Evolutionary conservation across 2,888 invertebrate genomes (phyloP).

Genomic region (Dichetophora obliterata): DNA sequence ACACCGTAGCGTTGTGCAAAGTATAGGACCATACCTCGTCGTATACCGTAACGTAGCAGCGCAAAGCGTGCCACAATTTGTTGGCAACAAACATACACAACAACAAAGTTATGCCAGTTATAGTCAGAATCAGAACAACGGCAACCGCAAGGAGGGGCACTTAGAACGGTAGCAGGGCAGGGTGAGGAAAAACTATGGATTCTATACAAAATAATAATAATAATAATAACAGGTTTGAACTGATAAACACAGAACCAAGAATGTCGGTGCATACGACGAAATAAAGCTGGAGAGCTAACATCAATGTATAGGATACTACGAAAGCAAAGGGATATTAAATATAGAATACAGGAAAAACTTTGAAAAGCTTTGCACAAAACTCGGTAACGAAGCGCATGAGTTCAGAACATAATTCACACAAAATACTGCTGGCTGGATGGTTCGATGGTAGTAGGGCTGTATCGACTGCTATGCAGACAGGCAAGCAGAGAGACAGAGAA

Average conservation of each 20-base stretch:
- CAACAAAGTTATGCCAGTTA: not conserved
- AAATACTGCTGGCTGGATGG: slow-evolving; percentile 4
- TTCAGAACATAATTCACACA: slow-evolving; percentile 29
- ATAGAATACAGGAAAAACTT: not conserved
- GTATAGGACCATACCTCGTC: not conserved
- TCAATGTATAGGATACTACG: not conserved
- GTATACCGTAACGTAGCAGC: not conserved
- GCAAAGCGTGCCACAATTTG: slow-evolving; percentile 8
- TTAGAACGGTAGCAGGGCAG: not conserved
- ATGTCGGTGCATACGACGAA: not conserved
- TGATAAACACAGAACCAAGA: slow-evolving; percentile 24
- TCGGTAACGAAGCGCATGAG: slow-evolving; percentile 29
- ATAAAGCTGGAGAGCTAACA: not conserved
- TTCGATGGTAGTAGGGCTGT: not conserved
- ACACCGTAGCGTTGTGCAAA: not conserved
- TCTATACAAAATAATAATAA: slow-evolving; percentile 20
- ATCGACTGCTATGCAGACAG: not conserved
- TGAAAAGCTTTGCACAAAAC: slow-evolving; percentile 24
- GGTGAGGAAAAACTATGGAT: slow-evolving; percentile 6
- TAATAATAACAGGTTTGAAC: slow-evolving; percentile 31
- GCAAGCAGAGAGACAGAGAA: slow-evolving; percentile 6
- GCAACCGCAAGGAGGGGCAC: not conserved
- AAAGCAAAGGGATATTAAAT: not conserved
- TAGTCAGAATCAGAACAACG: not conserved
- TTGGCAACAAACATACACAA: slow-evolving; percentile 15